phyloP scores from a whole-genome alignment of 2,113 vertebrate genomes.

The Larimichthys crocea region DNA sequence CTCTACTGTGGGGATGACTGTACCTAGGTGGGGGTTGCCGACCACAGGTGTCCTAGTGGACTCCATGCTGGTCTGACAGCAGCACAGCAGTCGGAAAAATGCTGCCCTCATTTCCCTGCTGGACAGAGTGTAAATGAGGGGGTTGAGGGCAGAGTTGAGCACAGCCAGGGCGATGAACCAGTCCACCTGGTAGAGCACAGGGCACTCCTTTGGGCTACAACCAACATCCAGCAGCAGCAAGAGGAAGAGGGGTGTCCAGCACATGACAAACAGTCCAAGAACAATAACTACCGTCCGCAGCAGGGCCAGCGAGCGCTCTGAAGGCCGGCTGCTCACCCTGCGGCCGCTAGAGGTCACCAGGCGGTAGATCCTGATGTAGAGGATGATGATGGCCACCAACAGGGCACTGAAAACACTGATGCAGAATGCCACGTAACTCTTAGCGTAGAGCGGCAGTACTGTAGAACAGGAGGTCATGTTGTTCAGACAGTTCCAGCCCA shows the following conservation, averaged over 20 bases:
- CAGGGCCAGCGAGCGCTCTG: slow-evolving; percentile 82
- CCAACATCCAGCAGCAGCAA: slow-evolving; percentile 85
- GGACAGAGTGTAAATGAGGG: slow-evolving; percentile 85
- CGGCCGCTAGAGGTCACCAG: slow-evolving; percentile 85
- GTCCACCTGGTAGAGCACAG: slow-evolving; percentile 82
- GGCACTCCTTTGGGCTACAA: slow-evolving; percentile 78
- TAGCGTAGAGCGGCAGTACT: slow-evolving; percentile 84
- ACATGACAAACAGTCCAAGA: slow-evolving; percentile 83
- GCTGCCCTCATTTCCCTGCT: slow-evolving; percentile 85
- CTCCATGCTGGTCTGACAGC: slow-evolving; percentile 72
- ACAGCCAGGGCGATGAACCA: slow-evolving; percentile 86
- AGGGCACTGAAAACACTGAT: slow-evolving; percentile 83
- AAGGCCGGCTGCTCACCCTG: slow-evolving; percentile 81
- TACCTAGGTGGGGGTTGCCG: slow-evolving; percentile 71
- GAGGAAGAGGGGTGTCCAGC: slow-evolving; percentile 85
- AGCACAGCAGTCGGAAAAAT: slow-evolving; percentile 82
- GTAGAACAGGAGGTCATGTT: slow-evolving; percentile 81
- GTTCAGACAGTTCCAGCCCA: slow-evolving; percentile 85
- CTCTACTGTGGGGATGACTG: slow-evolving; percentile 77
- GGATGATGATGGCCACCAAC: slow-evolving; percentile 82
- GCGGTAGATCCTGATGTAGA: slow-evolving; percentile 86
- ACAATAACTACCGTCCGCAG: slow-evolving; percentile 85
- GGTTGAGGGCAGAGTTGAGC: slow-evolving; percentile 87
- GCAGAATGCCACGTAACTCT: slow-evolving; percentile 86
- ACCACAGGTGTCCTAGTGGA: slow-evolving; percentile 33